Base-by-base conservation (phyloP, 1,140 invertebrate genomes). In the Drosophila virilis region DNA sequence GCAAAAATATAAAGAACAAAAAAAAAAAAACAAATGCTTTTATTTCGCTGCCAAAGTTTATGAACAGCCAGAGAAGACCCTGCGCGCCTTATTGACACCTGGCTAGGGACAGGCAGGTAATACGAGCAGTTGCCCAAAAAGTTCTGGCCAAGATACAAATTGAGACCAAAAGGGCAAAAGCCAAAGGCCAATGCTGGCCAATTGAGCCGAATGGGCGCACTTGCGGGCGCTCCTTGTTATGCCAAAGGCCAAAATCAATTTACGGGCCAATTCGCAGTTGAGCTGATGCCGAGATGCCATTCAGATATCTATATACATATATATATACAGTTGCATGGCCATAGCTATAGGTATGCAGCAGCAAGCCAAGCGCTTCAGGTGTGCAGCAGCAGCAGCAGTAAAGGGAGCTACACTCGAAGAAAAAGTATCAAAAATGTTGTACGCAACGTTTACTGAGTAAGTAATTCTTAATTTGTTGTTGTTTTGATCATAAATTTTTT, bases 21-120 rank as follows among this genome's bases (percentile, higher is more conserved):
- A 62, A 17, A 17, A 17, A 17, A 17, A 17, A 17, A 17, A 17
- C 17, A 17, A 17, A 17, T 28, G 37, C 40, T 65, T 43, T 38
- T 45, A 42, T 33, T 71, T 38, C 28, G 37, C 42, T 5, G 35
- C 4, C 48, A 77, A 77, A 74, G 77, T 77, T 58, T 40, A 33
- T 46, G 35, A 43, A 33, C 64, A 54, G 45, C 59, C 33, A 48
- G 37, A 1, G 79, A 82, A 82, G 79, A 83, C 71, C 80, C 51
- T 15, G 28, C 6, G 15, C 9, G 59, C 32, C 13, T 28, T 8
- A 17, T 61, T 61, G 33, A 61, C 59, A 61, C 59, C 59, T 61
- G 15, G 10, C 15, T 32, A 6, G 17, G 6, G 12, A 6, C 12
- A 48, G 22, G 12, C 22, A 3, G 10, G 40, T 57, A 59, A 59